phyloP scores from a whole-genome alignment of 2,888 invertebrate genomes.

The Lottia gigantea region DNA sequence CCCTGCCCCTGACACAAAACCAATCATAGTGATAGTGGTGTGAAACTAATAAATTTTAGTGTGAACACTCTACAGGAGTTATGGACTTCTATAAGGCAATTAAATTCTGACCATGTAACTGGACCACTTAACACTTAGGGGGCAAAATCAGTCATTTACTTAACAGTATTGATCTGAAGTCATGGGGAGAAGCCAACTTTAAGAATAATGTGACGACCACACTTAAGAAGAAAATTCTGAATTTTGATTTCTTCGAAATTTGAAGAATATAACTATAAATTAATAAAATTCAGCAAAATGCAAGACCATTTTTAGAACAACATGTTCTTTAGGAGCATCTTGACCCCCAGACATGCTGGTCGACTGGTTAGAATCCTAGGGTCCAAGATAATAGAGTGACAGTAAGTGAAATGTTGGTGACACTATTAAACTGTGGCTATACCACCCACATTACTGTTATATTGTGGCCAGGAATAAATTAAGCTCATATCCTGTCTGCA shows the following conservation, averaged over 20 bases:
- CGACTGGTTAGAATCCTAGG: background rate
- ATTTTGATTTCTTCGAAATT: no score
- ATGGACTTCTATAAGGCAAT: background rate
- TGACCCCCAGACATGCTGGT: background rate
- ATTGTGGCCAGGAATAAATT: no score
- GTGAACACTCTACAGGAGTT: conserved; percentile 2
- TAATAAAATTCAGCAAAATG: no score
- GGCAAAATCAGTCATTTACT: background rate
- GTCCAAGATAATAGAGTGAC: background rate
- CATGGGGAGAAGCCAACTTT: no score
- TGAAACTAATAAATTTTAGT: conserved; percentile 3
- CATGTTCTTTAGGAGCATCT: no score
- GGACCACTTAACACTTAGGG: background rate
- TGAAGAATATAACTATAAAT: no score
- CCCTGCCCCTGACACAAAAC: no score
- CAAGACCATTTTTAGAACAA: no score
- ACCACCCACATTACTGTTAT: conserved; percentile 1
- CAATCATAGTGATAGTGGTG: no score
- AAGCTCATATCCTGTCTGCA: no score
- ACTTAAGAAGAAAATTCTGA: no score
- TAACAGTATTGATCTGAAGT: background rate
- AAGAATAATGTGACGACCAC: no score
- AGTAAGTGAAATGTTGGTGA: background rate
- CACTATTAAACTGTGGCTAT: background rate
- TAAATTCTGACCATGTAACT: conserved; percentile 1